phyloP scores from a whole-genome alignment of 2,113 vertebrate genomes.

The Monopterus albus region DNA sequence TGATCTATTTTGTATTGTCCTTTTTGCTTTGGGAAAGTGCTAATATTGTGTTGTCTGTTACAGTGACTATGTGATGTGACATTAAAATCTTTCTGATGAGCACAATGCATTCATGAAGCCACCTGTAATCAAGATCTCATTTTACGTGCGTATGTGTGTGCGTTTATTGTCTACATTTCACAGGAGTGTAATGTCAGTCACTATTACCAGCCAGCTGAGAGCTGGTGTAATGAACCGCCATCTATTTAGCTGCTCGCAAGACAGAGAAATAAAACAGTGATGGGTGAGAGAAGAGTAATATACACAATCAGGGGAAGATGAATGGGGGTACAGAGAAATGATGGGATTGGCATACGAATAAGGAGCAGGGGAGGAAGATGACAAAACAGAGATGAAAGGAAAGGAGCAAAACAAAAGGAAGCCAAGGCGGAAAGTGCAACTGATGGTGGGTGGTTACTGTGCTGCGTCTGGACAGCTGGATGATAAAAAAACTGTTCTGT shows the following conservation, averaged over 20 bases:
- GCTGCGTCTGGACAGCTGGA: conserved; percentile 29
- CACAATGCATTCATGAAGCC: conserved; percentile 23
- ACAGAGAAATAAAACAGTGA: background rate
- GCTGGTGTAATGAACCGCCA: conserved; percentile 37
- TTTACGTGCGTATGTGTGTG: background rate
- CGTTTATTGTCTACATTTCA: conserved; percentile 21
- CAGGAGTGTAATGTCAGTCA: conserved; percentile 42
- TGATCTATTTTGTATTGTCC: conserved; percentile 72
- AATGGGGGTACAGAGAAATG: conserved; percentile 33
- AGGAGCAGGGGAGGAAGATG: conserved; percentile 25
- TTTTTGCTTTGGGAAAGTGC: conserved; percentile 69
- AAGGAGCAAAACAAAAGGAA: background rate
- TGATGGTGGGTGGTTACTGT: conserved; percentile 12
- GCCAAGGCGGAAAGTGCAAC: background rate
- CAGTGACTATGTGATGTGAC: conserved; percentile 70
- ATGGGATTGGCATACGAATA: conserved; percentile 54
- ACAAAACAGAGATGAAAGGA: conserved; percentile 47
- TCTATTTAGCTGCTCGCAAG: conserved; percentile 21
- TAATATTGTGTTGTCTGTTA: conserved; percentile 73
- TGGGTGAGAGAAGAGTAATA: background rate
- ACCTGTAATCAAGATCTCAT: conserved; percentile 32
- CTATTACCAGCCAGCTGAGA: conserved; percentile 47
- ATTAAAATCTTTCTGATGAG: conserved; percentile 73
- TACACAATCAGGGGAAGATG: conserved; percentile 31
- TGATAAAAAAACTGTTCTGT: conserved; percentile 23